These are phyloP conservation scores for Pilophorus perplexus DNA, from an alignment of 2,888 invertebrate species.

Conservation along the genomic window DNA sequence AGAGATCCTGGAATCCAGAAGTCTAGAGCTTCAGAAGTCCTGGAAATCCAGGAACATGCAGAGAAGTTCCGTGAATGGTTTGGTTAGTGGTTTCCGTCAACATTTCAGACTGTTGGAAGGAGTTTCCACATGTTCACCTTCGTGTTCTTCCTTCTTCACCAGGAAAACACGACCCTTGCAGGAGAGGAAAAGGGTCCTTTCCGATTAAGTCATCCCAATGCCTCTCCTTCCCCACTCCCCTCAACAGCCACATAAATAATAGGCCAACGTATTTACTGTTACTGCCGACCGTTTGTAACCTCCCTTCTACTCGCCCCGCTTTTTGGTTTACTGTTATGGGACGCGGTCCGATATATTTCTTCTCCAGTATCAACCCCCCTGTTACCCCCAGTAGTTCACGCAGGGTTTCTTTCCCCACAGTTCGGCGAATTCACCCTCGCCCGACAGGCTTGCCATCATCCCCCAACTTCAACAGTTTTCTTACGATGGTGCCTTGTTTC, in stretches of 20 bases:
- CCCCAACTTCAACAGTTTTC: constrained; percentile 7
- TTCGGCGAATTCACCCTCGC: too few relatives aligned
- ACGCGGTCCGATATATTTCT: constrained; percentile 39
- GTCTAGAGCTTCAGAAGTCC: too few relatives aligned
- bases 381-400: constrained; percentile 27
- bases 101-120: constrained; percentile 1
- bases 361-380: constrained; percentile 34
- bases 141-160: background rate
- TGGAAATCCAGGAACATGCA: too few relatives aligned
- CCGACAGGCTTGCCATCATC: background rate
- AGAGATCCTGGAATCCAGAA: too few relatives aligned
- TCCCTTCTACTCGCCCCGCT: constrained; percentile 13
- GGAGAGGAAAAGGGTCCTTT: constrained; percentile 24
- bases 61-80: too few relatives aligned
- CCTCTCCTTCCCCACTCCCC: constrained; percentile 1
- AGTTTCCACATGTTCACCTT: too few relatives aligned
- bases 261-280: constrained; percentile 41
- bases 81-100: too few relatives aligned
- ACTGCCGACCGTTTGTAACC: constrained; percentile 41
- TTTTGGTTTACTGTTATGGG: constrained; percentile 41
- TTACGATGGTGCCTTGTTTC: constrained; percentile 37
- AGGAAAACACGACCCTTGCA: constrained; percentile 8
- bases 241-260: constrained; percentile 36
- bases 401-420: constrained; percentile 22
- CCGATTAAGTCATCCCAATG: constrained; percentile 38